A percentile compares a stretch with the other conserved stretches of the same genome.
phyloP scores from a whole-genome alignment of 2,888 invertebrate species.

The Prenolepis imparis region DNA sequence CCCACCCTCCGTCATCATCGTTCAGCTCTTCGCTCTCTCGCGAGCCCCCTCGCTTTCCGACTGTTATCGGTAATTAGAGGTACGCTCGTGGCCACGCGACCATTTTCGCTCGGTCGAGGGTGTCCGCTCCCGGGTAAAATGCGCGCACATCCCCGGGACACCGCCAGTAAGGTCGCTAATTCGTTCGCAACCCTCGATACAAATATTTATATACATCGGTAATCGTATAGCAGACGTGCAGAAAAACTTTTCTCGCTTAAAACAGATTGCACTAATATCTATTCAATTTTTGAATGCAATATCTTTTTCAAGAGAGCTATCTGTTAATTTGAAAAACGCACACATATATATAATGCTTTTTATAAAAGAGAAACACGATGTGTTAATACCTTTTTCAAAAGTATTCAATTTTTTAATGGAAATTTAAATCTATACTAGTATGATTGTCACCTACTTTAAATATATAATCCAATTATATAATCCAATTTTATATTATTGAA shows the following conservation, averaged over 20 bases:
- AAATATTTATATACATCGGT: constrained; percentile 53
- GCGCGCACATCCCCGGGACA: constrained; percentile 39
- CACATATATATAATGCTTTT: background rate
- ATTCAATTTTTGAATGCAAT: background rate
- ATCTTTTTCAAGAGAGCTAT: background rate
- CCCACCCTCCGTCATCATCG: constrained; percentile 20
- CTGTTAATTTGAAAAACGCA: background rate
- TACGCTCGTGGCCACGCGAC: constrained; percentile 85
- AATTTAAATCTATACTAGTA: background rate
- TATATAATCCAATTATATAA: background rate
- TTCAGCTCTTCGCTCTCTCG: constrained; percentile 60
- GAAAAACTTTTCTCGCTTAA: constrained; percentile 12
- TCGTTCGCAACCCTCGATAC: constrained; percentile 55
- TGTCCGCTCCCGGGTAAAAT: constrained; percentile 36
- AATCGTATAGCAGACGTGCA: constrained; percentile 25
- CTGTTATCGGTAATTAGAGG: constrained; percentile 85
- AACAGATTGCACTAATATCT: background rate
- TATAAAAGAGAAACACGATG: background rate
- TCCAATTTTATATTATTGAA: background rate
- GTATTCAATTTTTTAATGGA: background rate
- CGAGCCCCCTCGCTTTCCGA: constrained; percentile 70
- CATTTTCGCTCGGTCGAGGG: constrained; percentile 71
- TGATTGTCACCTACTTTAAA: background rate
- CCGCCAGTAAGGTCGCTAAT: constrained; percentile 69
- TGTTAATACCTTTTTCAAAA: background rate